Conservation (phyloP, 2,797 vertebrate species). For the Delichon dasypus region DNA sequence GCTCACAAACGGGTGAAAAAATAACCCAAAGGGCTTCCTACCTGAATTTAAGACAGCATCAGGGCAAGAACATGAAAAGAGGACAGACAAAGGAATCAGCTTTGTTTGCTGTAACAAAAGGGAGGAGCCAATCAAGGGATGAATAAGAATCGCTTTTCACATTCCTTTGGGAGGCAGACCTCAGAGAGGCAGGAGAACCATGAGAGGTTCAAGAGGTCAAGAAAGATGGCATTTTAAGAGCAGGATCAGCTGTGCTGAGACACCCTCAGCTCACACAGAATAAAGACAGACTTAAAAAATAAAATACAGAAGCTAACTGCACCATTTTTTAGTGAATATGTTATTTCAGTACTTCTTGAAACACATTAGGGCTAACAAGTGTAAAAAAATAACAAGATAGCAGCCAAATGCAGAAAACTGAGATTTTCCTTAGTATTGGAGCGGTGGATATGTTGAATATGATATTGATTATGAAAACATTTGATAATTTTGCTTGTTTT, state of each 20-base stretch:
- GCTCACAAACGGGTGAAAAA: background rate
- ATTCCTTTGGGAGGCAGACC: background rate
- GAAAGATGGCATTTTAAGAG: background rate
- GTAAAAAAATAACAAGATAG: background rate
- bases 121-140: background rate
- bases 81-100: background rate
- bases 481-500: background rate
- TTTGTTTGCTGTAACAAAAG: background rate
- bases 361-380: background rate
- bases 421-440: background rate
- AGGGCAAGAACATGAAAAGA: background rate
- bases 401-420: background rate
- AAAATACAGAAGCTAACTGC: background rate
- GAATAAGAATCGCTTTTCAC: background rate
- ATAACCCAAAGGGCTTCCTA: background rate
- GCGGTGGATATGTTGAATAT: background rate
- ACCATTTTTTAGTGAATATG: background rate
- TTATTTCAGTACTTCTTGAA: background rate
- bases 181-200: background rate
- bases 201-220: background rate
- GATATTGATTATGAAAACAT: background rate
- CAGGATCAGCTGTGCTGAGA: background rate
- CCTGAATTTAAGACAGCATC: background rate
- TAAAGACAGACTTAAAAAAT: background rate
- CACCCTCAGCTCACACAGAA: background rate